A percentile compares a stretch with the other conserved stretches of the same genome.
These are phyloP conservation scores for Kryptopterus vitreolus DNA, from an alignment of 2,797 vertebrate species.

Conservation along the genomic window DNA sequence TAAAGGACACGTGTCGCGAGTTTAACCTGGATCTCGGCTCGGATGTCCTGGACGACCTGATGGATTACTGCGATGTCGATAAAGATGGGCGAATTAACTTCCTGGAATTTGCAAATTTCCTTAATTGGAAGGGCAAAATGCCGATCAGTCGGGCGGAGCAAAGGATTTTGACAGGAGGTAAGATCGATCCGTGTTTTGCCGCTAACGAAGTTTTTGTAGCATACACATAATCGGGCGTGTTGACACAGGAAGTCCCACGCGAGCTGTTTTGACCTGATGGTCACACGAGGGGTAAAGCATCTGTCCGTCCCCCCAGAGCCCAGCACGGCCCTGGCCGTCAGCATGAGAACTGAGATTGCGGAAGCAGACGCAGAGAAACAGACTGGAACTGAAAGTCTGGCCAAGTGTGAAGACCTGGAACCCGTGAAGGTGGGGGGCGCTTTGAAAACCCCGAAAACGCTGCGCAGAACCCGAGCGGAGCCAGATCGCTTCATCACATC, in stretches of 20 bases:
- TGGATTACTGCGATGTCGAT: slow-evolving; percentile 83
- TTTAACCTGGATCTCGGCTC: slow-evolving; percentile 73
- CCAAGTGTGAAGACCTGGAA: slow-evolving; percentile 71
- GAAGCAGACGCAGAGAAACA: slow-evolving; percentile 1
- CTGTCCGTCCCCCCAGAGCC: background rate
- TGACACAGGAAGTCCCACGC: background rate
- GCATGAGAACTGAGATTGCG: slow-evolving; percentile 13
- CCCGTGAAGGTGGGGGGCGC: slow-evolving; percentile 65
- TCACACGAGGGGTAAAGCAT: background rate
- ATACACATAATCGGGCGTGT: background rate
- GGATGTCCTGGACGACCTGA: slow-evolving; percentile 76
- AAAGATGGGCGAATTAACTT: slow-evolving; percentile 82
- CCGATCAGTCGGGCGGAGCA: slow-evolving; percentile 72
- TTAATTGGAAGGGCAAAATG: slow-evolving; percentile 88
- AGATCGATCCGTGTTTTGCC: background rate
- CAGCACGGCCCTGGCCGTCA: slow-evolving; percentile 50
- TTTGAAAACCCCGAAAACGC: slow-evolving; percentile 67
- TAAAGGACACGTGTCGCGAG: slow-evolving; percentile 73
- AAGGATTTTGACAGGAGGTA: slow-evolving; percentile 70
- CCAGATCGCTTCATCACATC: slow-evolving; percentile 72
- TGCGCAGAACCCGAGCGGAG: slow-evolving; percentile 61
- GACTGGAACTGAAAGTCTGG: slow-evolving; percentile 47
- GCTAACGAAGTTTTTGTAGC: background rate
- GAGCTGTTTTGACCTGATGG: background rate
- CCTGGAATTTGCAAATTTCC: slow-evolving; percentile 84